Percentiles rank a stretch among this genome's conserved stretches.
Evolutionary conservation across 2,797 vertebrate species (phyloP).

Genomic region (Anguilla megastoma): DNA sequence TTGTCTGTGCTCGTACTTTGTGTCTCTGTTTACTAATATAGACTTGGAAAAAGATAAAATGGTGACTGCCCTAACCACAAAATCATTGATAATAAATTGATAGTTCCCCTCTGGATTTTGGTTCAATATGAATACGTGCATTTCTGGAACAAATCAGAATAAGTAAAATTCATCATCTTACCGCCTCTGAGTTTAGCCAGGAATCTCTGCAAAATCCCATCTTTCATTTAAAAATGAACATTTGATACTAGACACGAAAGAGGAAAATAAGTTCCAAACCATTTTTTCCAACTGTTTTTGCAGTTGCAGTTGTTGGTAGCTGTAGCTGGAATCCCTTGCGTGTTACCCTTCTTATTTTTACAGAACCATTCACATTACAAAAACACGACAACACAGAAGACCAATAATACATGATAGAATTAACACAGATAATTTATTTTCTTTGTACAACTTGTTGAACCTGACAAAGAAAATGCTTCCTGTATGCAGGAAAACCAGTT

Average conservation of each 20-base stretch:
- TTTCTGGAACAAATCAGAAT: not conserved
- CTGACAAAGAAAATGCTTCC: slow-evolving; percentile 12
- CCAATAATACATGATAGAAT: not conserved
- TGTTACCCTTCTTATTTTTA: not conserved
- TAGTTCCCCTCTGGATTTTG: not conserved
- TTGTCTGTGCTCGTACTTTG: not conserved
- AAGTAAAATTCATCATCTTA: not conserved
- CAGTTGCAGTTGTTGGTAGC: not conserved
- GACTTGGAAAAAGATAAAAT: not conserved
- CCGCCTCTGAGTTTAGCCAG: no score
- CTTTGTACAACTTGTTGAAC: slow-evolving; percentile 16
- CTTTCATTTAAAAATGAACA: not conserved
- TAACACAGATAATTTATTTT: slow-evolving; percentile 18
- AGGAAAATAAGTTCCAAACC: not conserved
- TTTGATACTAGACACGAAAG: not conserved
- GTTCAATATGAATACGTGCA: not conserved
- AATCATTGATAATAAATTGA: not conserved
- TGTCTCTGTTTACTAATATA: not conserved
- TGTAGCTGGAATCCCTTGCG: not conserved
- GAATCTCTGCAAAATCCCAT: not conserved
- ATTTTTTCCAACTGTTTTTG: not conserved
- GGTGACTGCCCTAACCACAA: no score
- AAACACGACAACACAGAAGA: not conserved
- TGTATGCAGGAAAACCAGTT: slow-evolving; percentile 28
- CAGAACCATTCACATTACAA: not conserved